Evolutionary conservation across 2,888 invertebrate genomes (phyloP).

Genomic region (Tiphia femorata): DNA sequence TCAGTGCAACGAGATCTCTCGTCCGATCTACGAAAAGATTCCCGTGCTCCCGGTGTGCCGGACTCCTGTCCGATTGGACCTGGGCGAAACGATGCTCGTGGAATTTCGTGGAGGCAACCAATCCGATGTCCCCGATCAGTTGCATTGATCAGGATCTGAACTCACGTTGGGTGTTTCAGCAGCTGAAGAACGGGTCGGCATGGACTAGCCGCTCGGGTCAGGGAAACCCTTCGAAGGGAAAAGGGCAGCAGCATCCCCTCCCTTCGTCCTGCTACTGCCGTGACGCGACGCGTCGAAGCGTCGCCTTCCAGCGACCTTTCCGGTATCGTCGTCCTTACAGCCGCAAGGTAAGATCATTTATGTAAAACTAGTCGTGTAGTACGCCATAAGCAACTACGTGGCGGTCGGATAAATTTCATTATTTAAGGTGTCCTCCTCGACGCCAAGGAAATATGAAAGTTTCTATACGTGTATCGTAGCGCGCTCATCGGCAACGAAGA

Average conservation of each 20-base stretch:
- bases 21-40: too few species aligned
- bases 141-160: slow-evolving; percentile 41
- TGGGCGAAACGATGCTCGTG: slow-evolving; percentile 11
- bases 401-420: too few species aligned
- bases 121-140: slow-evolving; percentile 39
- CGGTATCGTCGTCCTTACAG: slow-evolving; percentile 55
- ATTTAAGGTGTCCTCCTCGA: too few species aligned
- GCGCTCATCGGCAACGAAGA: too few species aligned
- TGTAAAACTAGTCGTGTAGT: too few species aligned
- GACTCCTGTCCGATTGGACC: too few species aligned
- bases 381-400: too few species aligned
- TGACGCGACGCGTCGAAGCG: slow-evolving; percentile 41
- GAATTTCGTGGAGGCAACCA: slow-evolving; percentile 15
- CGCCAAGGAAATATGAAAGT: too few species aligned
- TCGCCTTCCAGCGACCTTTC: slow-evolving; percentile 58
- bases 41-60: too few species aligned
- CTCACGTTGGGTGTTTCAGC: slow-evolving; percentile 61
- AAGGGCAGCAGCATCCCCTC: slow-evolving; percentile 52
- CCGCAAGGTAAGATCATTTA: slow-evolving; percentile 64
- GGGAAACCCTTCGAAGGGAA: slow-evolving; percentile 57
- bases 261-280: slow-evolving; percentile 43
- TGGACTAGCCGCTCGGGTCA: slow-evolving; percentile 57
- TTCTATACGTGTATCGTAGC: too few species aligned
- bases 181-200: slow-evolving; percentile 55
- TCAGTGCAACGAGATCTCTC: too few species aligned